These are phyloP conservation scores for Neolamprologus caudopunctatus DNA, from an alignment of 2,113 vertebrate genomes.

Conservation along the genomic window DNA sequence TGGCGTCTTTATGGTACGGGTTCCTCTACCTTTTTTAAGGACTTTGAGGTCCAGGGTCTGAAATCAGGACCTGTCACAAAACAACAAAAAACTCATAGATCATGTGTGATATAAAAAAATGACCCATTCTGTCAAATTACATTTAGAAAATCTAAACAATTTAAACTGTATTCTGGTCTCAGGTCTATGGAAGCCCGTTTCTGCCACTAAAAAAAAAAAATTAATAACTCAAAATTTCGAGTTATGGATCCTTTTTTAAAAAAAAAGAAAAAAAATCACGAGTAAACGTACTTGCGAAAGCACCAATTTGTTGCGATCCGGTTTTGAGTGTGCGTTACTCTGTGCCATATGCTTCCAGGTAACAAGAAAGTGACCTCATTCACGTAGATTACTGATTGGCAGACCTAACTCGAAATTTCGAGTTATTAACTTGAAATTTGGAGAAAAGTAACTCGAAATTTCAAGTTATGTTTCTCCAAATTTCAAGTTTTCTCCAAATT, in stretches of 20 bases:
- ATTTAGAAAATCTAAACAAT: neutral
- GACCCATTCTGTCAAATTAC: neutral
- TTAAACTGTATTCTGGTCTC: neutral
- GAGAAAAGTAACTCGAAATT: neutral
- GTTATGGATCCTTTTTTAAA: neutral
- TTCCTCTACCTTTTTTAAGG: neutral
- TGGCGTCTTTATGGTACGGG: neutral
- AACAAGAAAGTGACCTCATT: neutral
- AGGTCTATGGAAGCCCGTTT: fast-evolving
- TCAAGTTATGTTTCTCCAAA: too few species aligned
- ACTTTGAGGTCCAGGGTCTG: fast-evolving
- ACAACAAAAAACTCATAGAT: neutral
- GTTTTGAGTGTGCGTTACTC: neutral
- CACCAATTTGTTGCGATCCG: neutral
- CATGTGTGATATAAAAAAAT: neutral
- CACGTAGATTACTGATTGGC: neutral
- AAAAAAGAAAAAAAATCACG: too few species aligned
- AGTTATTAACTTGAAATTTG: neutral
- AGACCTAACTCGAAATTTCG: neutral
- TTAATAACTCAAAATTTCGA: fast-evolving
- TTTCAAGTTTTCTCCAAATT: too few species aligned
- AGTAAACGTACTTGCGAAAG: neutral
- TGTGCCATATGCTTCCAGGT: fast-evolving
- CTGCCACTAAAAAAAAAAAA: fast-evolving
- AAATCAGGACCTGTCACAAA: neutral